Conservation (phyloP, 2,888 invertebrate species). For the Neoscelio sp. region DNA sequence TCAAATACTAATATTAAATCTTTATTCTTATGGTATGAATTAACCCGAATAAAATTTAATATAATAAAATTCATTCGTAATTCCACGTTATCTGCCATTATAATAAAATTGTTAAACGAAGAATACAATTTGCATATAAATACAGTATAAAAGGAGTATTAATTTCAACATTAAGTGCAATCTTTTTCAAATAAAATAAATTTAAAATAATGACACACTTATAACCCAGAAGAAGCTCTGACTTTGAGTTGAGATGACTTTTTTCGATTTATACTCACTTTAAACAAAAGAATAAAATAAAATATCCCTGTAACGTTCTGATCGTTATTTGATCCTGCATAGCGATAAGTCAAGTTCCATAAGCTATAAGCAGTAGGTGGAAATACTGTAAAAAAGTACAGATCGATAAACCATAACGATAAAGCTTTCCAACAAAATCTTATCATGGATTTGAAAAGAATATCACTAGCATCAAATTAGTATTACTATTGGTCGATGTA, state of each 20-base stretch:
- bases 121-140: not conserved
- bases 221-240: conserved; percentile 7
- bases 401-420: conserved; percentile 54
- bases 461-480: conserved; percentile 43
- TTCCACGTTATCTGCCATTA: not conserved
- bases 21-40: not conserved
- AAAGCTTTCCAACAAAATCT: conserved; percentile 38
- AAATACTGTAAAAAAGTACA: conserved; percentile 32
- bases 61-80: not conserved
- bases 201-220: conserved; percentile 26
- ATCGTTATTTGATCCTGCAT: conserved; percentile 56
- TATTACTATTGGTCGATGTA: conserved; percentile 35
- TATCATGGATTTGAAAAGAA: conserved; percentile 42
- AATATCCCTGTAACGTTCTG: conserved; percentile 35
- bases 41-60: not conserved
- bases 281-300: conserved; percentile 55
- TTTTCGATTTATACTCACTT: conserved; percentile 39
- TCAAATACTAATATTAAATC: not conserved
- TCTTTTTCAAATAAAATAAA: conserved; percentile 23
- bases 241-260: conserved; percentile 25
- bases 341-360: conserved; percentile 52
- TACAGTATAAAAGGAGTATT: conserved; percentile 2
- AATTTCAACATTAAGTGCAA: conserved; percentile 17
- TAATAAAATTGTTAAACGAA: conserved; percentile 1
- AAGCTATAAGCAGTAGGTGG: conserved; percentile 46